phyloP scores from a whole-genome alignment of 2,888 invertebrate genomes.

The Troilus luridus region DNA sequence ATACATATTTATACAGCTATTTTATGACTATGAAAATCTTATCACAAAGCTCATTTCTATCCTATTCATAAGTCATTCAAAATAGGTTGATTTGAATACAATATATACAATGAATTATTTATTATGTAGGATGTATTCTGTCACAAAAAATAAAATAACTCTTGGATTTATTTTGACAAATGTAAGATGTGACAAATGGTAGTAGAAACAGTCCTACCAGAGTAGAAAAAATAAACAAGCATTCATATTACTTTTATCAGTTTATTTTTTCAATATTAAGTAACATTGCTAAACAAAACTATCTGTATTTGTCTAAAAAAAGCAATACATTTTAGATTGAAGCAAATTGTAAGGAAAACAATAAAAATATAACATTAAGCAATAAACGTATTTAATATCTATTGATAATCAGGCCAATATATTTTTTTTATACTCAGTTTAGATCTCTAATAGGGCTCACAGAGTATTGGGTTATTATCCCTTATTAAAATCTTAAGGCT shows the following conservation, averaged over 20 bases:
- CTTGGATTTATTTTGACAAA: background rate
- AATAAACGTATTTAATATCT: too few relatives aligned
- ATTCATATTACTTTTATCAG: background rate
- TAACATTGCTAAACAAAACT: background rate
- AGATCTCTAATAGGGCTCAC: too few relatives aligned
- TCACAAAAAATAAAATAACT: background rate
- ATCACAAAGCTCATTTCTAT: slow-evolving; percentile 29
- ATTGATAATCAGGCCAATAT: too few relatives aligned
- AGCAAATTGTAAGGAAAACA: background rate
- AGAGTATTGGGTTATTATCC: too few relatives aligned
- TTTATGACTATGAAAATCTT: background rate
- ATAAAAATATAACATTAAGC: background rate
- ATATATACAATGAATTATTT: background rate
- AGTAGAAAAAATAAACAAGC: background rate
- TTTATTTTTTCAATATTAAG: background rate
- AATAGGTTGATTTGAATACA: background rate
- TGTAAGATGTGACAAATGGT: background rate
- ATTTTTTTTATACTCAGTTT: too few relatives aligned
- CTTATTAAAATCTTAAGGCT: too few relatives aligned
- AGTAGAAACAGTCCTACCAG: background rate
- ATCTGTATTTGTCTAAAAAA: too few relatives aligned
- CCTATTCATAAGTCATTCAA: background rate
- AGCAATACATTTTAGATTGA: background rate
- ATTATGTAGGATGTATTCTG: background rate
- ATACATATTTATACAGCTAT: background rate